phyloP scores from a whole-genome alignment of 2,113 vertebrate genomes.

The Notechis scutatus region DNA sequence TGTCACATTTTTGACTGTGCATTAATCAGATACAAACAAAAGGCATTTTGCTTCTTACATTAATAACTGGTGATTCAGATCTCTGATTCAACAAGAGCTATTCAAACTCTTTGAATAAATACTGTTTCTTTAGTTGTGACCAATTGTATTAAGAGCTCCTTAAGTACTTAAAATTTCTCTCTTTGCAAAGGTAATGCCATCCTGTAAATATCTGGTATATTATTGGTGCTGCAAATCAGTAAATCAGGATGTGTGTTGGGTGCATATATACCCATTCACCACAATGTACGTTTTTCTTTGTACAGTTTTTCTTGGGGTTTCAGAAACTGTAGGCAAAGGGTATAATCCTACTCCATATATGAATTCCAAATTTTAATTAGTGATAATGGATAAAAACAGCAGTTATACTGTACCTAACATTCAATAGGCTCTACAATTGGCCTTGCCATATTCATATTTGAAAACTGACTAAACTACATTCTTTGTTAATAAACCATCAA shows the following conservation, averaged over 20 bases:
- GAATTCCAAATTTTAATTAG: not conserved
- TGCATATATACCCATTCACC: not conserved
- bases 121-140: constrained; percentile 52
- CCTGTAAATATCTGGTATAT: constrained; percentile 40
- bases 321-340: not conserved
- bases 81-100: constrained; percentile 53
- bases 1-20: constrained; percentile 22
- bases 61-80: constrained; percentile 54
- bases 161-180: constrained; percentile 37
- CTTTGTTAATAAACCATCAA: not conserved
- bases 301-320: not conserved
- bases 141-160: constrained; percentile 45
- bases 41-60: constrained; percentile 61
- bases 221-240: constrained; percentile 23
- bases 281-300: not conserved
- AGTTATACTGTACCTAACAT: not conserved
- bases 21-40: constrained; percentile 60
- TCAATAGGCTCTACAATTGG: not conserved
- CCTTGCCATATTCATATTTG: not conserved
- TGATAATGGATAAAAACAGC: not conserved
- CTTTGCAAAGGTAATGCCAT: constrained; percentile 6
- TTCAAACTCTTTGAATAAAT: constrained; percentile 45
- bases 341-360: not conserved
- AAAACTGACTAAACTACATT: not conserved
- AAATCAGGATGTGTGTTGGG: not conserved